These are phyloP conservation scores for Sphenopsis melanotis DNA, from an alignment of 2,797 vertebrate species.

Conservation along the genomic window DNA sequence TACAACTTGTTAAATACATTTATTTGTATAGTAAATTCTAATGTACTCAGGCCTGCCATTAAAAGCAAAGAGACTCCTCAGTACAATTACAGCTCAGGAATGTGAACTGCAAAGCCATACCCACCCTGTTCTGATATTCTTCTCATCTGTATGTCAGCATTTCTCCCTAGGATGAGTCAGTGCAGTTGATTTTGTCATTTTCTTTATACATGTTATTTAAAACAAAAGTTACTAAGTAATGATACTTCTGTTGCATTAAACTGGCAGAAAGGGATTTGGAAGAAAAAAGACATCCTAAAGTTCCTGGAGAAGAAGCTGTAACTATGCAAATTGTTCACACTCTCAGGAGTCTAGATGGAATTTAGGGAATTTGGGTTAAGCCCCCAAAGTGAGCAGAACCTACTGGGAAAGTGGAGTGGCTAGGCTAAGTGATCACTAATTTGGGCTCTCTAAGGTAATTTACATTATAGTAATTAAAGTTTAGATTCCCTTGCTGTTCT, in stretches of 20 bases:
- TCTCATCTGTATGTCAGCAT: background rate
- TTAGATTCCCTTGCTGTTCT: slow-evolving; percentile 51
- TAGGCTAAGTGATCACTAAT: slow-evolving; percentile 49
- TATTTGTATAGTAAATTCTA: background rate
- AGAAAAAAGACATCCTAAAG: background rate
- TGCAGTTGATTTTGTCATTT: background rate
- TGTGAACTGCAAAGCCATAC: background rate
- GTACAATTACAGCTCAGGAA: background rate
- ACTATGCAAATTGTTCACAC: background rate
- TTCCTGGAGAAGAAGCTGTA: background rate
- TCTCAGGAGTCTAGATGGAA: background rate
- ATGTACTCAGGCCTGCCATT: background rate
- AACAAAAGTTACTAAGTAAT: background rate
- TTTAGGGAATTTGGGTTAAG: slow-evolving; percentile 49
- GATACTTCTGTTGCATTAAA: background rate
- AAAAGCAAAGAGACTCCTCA: background rate
- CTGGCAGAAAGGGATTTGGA: background rate
- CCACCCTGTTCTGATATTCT: background rate
- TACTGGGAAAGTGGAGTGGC: slow-evolving; percentile 21
- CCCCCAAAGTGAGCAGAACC: slow-evolving; percentile 21
- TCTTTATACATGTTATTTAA: background rate
- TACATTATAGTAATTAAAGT: slow-evolving; percentile 41
- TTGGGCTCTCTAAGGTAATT: slow-evolving; percentile 52
- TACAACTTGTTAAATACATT: background rate
- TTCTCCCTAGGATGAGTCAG: background rate